A percentile compares a stretch with the other conserved stretches of the same genome.
Evolutionary conservation across 2,113 vertebrate species (phyloP).

Genomic region (Copsychus sechellarum): DNA sequence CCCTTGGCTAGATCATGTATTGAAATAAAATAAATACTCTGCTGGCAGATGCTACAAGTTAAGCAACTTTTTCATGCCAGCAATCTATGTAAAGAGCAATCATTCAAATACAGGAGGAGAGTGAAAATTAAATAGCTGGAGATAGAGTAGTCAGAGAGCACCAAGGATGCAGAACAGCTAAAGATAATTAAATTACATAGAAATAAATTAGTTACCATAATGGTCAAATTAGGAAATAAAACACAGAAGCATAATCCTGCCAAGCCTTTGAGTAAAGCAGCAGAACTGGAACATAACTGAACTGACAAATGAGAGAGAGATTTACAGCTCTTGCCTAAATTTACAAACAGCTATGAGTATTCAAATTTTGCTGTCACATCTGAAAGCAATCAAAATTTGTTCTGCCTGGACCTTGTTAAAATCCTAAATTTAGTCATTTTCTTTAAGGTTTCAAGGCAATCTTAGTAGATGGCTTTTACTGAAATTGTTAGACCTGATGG

Average conservation of each 20-base stretch:
- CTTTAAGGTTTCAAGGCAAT: not conserved
- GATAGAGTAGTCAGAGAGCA: not conserved
- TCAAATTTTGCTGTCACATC: conserved; percentile 1
- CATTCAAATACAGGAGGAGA: conserved; percentile 12
- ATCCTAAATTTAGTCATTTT: not conserved
- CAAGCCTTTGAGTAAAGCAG: conserved; percentile 19
- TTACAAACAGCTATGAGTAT: not conserved
- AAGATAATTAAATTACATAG: conserved; percentile 54
- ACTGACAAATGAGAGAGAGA: conserved; percentile 23
- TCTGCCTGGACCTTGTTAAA: not conserved
- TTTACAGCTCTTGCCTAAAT: conserved; percentile 20
- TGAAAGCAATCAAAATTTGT: not conserved
- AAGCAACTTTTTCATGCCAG: not conserved
- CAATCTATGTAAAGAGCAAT: not conserved
- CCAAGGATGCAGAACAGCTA: conserved; percentile 42
- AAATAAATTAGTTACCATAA: conserved; percentile 59
- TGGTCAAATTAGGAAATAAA: conserved; percentile 53
- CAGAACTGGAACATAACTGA: conserved; percentile 20
- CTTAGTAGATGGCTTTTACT: not conserved
- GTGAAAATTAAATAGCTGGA: conserved; percentile 15
- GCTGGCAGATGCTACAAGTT: not conserved
- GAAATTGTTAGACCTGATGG: not conserved
- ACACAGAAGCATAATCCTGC: conserved; percentile 14
- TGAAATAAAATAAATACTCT: conserved; percentile 22
- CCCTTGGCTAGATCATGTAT: not conserved